A percentile compares a stretch with the other conserved stretches of the same genome.
Conservation (phyloP, 2,888 invertebrate species). For the Deroplatys truncata region DNA sequence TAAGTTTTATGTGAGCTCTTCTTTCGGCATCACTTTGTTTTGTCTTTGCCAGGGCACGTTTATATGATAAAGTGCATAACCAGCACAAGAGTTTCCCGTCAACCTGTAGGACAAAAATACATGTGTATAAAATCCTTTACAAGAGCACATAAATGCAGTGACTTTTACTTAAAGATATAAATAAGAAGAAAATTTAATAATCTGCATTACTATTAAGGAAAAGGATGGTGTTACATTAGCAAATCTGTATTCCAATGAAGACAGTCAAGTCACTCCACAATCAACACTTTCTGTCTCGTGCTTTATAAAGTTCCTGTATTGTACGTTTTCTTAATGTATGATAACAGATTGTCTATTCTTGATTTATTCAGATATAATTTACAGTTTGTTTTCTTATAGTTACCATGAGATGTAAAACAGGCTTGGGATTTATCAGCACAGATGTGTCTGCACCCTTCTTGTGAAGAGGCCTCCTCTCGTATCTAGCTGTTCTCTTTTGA, state of each 20-base stretch:
- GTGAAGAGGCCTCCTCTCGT: no score
- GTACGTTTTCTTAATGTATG: no score
- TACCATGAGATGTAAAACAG: no score
- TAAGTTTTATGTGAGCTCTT: constrained; percentile 56
- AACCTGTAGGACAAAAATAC: constrained; percentile 57
- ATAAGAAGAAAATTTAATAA: neutral
- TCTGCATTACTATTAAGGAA: neutral
- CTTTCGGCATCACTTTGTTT: constrained; percentile 74
- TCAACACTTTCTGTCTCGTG: neutral
- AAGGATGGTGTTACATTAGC: neutral
- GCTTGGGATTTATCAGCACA: no score
- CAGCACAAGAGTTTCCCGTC: constrained; percentile 94
- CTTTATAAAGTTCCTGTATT: no score
- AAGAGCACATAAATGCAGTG: neutral
- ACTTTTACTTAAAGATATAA: neutral
- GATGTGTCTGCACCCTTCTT: no score
- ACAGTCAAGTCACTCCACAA: neutral
- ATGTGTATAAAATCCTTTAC: neutral
- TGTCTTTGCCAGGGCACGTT: constrained; percentile 86
- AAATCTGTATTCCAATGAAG: neutral
- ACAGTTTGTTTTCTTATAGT: no score
- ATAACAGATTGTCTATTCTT: no score
- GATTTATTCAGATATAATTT: no score
- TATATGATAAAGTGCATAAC: constrained; percentile 91
- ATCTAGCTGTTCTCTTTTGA: no score